Conservation (phyloP, 2,888 invertebrate species). For the Coelopa pilipes region DNA sequence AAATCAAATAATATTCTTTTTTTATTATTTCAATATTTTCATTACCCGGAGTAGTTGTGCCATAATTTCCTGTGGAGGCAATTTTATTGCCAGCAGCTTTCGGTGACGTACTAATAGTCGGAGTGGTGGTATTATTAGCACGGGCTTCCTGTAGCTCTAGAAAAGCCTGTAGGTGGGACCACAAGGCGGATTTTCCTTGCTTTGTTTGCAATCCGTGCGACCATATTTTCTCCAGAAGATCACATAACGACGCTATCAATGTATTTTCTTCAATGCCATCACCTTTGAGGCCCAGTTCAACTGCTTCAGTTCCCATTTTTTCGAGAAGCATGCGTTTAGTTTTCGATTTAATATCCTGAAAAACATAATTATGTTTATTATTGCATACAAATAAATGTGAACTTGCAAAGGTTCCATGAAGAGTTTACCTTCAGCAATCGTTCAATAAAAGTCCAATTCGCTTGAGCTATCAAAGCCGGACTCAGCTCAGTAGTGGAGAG, state of each 20-base stretch:
- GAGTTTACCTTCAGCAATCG: slow-evolving; percentile 86
- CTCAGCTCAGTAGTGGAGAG: slow-evolving; percentile 69
- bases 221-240: slow-evolving; percentile 96
- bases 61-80: slow-evolving; percentile 46
- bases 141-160: slow-evolving; percentile 83
- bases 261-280: slow-evolving; percentile 97
- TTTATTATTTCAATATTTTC: not conserved
- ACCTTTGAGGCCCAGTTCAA: slow-evolving; percentile 89
- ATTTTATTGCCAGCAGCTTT: slow-evolving; percentile 48
- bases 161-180: slow-evolving; percentile 93
- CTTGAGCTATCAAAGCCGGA: slow-evolving; percentile 92
- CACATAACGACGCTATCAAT: slow-evolving; percentile 96
- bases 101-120: slow-evolving; percentile 39
- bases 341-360: slow-evolving; percentile 88
- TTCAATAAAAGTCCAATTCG: slow-evolving; percentile 98
- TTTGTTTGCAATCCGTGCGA: slow-evolving; percentile 96
- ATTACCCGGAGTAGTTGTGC: slow-evolving; percentile 51
- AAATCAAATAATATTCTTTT: not conserved
- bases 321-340: slow-evolving; percentile 99
- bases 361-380: slow-evolving; percentile 35
- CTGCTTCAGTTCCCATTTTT: slow-evolving; percentile 98
- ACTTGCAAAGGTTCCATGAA: no score
- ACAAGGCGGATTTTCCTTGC: slow-evolving; percentile 96
- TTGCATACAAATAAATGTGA: no score
- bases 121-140: slow-evolving; percentile 63